These are phyloP conservation scores for Netelia virgata DNA, from an alignment of 2,888 invertebrate species.

Conservation along the genomic window DNA sequence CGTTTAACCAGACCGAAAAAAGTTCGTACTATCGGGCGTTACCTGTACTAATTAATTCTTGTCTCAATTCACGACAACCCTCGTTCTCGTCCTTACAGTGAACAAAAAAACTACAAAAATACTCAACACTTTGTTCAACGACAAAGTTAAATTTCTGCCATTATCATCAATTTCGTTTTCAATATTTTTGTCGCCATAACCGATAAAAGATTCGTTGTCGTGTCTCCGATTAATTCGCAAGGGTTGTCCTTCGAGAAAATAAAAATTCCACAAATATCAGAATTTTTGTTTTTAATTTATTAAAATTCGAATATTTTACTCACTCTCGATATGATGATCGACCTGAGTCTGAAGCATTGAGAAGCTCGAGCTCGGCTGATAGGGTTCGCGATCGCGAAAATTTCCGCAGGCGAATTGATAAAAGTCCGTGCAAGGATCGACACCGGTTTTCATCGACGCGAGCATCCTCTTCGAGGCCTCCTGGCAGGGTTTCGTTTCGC, in stretches of 20 bases:
- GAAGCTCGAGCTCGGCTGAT: slow-evolving; percentile 82
- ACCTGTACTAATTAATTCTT: too few relatives aligned
- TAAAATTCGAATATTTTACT: slow-evolving; percentile 76
- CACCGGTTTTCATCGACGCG: slow-evolving; percentile 82
- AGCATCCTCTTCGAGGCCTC: slow-evolving; percentile 82
- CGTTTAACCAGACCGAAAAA: neutral
- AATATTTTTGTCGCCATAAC: too few relatives aligned
- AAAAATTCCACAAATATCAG: too few relatives aligned
- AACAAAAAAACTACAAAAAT: too few relatives aligned
- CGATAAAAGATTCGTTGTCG: too few relatives aligned
- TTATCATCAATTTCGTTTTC: too few relatives aligned
- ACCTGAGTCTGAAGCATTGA: slow-evolving; percentile 83
- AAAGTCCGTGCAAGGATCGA: slow-evolving; percentile 85
- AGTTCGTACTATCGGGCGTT: neutral
- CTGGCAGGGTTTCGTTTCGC: slow-evolving; percentile 81
- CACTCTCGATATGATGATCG: slow-evolving; percentile 83
- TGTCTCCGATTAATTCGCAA: too few relatives aligned
- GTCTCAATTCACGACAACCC: too few relatives aligned
- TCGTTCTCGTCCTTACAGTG: too few relatives aligned
- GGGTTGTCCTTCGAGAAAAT: too few relatives aligned
- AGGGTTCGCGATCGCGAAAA: slow-evolving; percentile 79
- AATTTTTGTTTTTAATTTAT: neutral
- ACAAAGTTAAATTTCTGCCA: too few relatives aligned
- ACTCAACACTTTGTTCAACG: too few relatives aligned
- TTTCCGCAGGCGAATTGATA: slow-evolving; percentile 85